Conservation (phyloP, 2,888 invertebrate species). For the Linnaemya vulpina region DNA sequence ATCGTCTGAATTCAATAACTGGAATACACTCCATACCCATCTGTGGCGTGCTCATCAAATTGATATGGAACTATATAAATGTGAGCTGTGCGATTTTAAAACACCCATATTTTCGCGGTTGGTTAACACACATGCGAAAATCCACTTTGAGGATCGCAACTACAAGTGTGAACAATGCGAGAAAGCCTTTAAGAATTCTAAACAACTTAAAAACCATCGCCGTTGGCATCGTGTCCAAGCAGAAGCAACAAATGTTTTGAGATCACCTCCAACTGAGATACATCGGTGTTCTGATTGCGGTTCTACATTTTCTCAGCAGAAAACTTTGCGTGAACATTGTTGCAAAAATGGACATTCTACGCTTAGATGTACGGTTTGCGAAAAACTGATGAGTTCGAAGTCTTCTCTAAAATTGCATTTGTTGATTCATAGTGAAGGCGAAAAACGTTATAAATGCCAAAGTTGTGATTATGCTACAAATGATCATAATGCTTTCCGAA, state of each 20-base stretch:
- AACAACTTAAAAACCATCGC: slow-evolving; percentile 91
- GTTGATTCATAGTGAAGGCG: slow-evolving; percentile 77
- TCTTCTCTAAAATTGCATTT: slow-evolving; percentile 85
- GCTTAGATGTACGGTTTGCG: slow-evolving; percentile 84
- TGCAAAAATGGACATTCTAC: slow-evolving; percentile 82
- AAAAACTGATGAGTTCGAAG: slow-evolving; percentile 80
- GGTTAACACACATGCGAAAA: slow-evolving; percentile 89
- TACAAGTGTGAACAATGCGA: slow-evolving; percentile 87
- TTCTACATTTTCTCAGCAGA: slow-evolving; percentile 79
- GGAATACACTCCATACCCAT: slow-evolving; percentile 89
- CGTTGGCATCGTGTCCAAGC: slow-evolving; percentile 84
- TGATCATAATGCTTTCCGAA: slow-evolving; percentile 91
- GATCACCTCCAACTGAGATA: slow-evolving; percentile 67
- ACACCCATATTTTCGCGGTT: slow-evolving; percentile 88
- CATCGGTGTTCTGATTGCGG: slow-evolving; percentile 83
- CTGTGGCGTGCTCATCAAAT: slow-evolving; percentile 90
- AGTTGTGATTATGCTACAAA: slow-evolving; percentile 88
- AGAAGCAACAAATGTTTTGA: slow-evolving; percentile 50
- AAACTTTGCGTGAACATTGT: slow-evolving; percentile 84
- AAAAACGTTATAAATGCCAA: slow-evolving; percentile 88
- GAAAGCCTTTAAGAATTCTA: slow-evolving; percentile 90
- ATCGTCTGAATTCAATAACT: slow-evolving; percentile 83
- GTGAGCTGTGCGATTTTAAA: slow-evolving; percentile 89
- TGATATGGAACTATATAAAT: slow-evolving; percentile 91
- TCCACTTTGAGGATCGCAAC: slow-evolving; percentile 87